Evolutionary conservation across 1,140 invertebrate species (phyloP).

Genomic region (Mya arenaria): DNA sequence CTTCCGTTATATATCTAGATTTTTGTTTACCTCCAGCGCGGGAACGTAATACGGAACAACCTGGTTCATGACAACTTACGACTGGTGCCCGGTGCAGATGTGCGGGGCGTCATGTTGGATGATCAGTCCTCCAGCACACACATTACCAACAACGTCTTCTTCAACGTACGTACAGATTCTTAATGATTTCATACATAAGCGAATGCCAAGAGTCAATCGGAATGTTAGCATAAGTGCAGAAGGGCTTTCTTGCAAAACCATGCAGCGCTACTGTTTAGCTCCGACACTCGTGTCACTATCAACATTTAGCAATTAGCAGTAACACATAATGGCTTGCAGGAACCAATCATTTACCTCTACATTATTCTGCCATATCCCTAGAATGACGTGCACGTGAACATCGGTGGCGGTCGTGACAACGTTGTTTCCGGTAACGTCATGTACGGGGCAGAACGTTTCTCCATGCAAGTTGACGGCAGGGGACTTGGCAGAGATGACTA

Average conservation of each 20-base stretch:
- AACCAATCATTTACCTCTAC: background rate
- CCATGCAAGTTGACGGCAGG: conserved; percentile 66
- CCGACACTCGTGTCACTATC: too few relatives aligned
- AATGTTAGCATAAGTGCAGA: too few relatives aligned
- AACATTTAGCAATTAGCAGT: background rate
- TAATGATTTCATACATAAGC: too few relatives aligned
- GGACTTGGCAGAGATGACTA: conserved; percentile 24
- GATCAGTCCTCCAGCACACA: conserved; percentile 58
- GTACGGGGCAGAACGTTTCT: conserved; percentile 55
- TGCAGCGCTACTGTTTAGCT: too few relatives aligned
- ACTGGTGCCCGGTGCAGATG: conserved; percentile 51
- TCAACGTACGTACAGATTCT: conserved; percentile 42
- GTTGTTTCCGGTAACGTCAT: conserved; percentile 66
- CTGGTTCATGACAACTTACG: conserved; percentile 55
- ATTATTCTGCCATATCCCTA: background rate
- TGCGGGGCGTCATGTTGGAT: conserved; percentile 64
- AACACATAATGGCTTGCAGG: background rate
- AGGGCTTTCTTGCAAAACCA: background rate
- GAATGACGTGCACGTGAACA: conserved; percentile 68
- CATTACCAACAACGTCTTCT: conserved; percentile 65
- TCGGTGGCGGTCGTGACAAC: conserved; percentile 68
- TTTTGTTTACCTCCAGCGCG: conserved; percentile 58
- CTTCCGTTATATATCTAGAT: too few relatives aligned
- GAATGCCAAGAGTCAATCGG: too few relatives aligned
- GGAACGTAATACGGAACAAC: conserved; percentile 62